A percentile compares a stretch with the other conserved stretches of the same genome.
These are phyloP conservation scores for Myxocyprinus asiaticus DNA, from an alignment of 2,113 vertebrate species.

Conservation along the genomic window DNA sequence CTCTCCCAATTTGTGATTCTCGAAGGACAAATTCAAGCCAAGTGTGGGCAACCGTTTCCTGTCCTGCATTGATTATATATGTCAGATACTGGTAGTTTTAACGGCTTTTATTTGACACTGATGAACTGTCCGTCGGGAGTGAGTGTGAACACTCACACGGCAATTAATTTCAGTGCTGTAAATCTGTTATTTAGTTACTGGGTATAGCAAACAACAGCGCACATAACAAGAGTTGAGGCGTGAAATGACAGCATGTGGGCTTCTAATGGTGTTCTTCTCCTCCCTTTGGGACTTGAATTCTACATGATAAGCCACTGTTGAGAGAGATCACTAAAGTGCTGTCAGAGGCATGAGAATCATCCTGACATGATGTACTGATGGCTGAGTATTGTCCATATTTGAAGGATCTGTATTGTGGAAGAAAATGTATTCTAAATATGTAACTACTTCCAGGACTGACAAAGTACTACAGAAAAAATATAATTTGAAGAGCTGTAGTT, in stretches of 20 bases:
- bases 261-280: slow-evolving; percentile 39
- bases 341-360: not conserved
- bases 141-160: slow-evolving; percentile 11
- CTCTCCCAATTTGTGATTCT: slow-evolving; percentile 16
- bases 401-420: too few species aligned
- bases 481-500: too few species aligned
- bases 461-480: too few species aligned
- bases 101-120: slow-evolving; percentile 34
- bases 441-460: too few species aligned
- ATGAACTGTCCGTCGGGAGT: slow-evolving; percentile 42
- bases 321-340: not conserved
- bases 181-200: slow-evolving; percentile 46
- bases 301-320: slow-evolving; percentile 15
- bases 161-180: slow-evolving; percentile 52
- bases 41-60: slow-evolving; percentile 7
- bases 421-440: too few species aligned
- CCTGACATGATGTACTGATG: slow-evolving; percentile 14
- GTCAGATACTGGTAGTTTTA: not conserved
- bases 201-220: slow-evolving; percentile 42
- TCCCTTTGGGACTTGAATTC: slow-evolving; percentile 39
- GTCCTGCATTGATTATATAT: not conserved
- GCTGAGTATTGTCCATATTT: not conserved
- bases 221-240: slow-evolving; percentile 36
- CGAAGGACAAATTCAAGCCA: not conserved
- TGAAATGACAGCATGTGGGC: slow-evolving; percentile 50